Percentiles rank a stretch among this genome's conserved stretches.
Conservation (phyloP, 2,113 vertebrate species). For the Rostratula benghalensis region DNA sequence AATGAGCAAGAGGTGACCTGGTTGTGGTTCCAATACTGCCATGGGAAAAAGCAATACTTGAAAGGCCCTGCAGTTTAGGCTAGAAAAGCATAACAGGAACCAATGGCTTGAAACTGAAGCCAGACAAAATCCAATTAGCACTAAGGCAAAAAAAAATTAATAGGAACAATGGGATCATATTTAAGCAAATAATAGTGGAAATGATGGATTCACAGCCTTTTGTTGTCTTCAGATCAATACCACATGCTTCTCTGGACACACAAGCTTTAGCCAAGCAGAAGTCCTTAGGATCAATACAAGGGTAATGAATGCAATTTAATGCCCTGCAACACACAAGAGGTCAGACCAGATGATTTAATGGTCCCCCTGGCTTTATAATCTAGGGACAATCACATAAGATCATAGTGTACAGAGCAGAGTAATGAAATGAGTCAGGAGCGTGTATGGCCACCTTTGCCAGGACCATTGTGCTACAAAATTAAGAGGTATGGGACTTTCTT, state of each 20-base stretch:
- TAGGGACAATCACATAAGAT: background rate
- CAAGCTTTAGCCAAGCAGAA: background rate
- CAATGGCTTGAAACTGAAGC: background rate
- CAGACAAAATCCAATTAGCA: constrained; percentile 11
- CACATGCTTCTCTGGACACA: background rate
- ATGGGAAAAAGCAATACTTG: background rate
- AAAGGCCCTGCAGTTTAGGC: background rate
- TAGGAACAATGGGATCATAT: background rate
- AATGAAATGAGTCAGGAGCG: background rate
- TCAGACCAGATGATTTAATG: constrained; percentile 1
- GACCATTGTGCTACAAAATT: background rate
- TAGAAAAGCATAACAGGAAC: background rate
- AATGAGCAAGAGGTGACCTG: background rate
- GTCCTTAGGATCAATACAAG: constrained; percentile 7
- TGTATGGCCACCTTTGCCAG: background rate
- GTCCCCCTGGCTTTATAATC: background rate
- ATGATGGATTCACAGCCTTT: constrained; percentile 5
- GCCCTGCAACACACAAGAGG: background rate
- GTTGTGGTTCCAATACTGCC: background rate
- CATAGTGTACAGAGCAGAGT: background rate
- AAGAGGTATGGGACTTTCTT: background rate
- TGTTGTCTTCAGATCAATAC: constrained; percentile 28
- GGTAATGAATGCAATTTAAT: constrained; percentile 38
- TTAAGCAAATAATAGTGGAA: constrained; percentile 1
- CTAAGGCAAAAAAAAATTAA: background rate